Conservation (phyloP, 1,140 invertebrate genomes). For the Lutraria rhynchaena region DNA sequence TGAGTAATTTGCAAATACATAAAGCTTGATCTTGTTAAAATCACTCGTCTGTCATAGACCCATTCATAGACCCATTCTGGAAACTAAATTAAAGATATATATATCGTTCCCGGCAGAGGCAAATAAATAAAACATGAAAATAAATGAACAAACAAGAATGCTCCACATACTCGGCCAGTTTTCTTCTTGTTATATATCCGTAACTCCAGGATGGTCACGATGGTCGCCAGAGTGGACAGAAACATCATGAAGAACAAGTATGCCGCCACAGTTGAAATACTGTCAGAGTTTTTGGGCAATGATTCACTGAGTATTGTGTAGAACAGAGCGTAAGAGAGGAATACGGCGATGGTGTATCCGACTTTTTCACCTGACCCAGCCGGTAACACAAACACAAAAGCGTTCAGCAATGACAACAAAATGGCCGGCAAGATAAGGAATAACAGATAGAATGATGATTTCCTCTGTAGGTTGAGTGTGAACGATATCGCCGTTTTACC, state of each 20-base stretch:
- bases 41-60: no score
- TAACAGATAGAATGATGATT: conserved; percentile 56
- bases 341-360: conserved; percentile 88
- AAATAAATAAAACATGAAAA: no score
- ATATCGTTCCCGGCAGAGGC: no score
- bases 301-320: conserved; percentile 60
- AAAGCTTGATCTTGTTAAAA: no score
- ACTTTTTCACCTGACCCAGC: conserved; percentile 85
- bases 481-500: conserved; percentile 29
- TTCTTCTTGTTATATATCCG: conserved; percentile 41
- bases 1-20: no score
- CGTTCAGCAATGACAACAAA: conserved; percentile 61
- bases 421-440: conserved; percentile 64
- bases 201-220: conserved; percentile 45
- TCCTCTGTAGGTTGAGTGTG: conserved; percentile 28
- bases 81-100: no score
- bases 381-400: conserved; percentile 83
- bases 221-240: conserved; percentile 36
- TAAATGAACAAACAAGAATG: no score
- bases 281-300: conserved; percentile 60
- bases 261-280: conserved; percentile 35
- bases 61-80: no score
- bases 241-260: conserved; percentile 59
- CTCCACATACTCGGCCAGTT: conserved; percentile 10
- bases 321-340: conserved; percentile 83